Evolutionary conservation across 2,797 vertebrate genomes (phyloP), one percentile per base, ranked within the genome.

Genomic region (Liasis olivaceus): DNA sequence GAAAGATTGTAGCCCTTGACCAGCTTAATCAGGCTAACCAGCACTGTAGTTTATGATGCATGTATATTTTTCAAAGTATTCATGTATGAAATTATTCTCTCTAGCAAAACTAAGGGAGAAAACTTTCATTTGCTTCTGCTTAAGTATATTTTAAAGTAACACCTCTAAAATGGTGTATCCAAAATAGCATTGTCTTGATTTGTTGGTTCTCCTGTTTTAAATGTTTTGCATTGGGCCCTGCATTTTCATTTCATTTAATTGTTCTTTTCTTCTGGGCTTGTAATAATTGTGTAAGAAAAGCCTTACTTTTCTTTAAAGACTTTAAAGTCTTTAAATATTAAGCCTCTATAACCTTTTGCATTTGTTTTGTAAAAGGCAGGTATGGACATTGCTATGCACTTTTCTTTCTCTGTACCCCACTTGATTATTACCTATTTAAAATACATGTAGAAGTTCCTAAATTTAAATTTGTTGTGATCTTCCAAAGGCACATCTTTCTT

Each of bases 191-290:
- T 20, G 64, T 31, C 58, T 94, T 2, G 1, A 26, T 56, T 91
- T 90, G 28, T 91, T 86, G 6, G 0, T 2, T 69, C 89, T 62
- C 87, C 72, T 22, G 85, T 87, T 56, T 91, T 91, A 89, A 13
- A 17, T 11, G 60, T 93, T 91, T 91, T 94, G 42, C 47, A 12
- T 92, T 26, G 89, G 58, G 88, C 81, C 28, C 66, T 63, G 17
- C 36, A 31, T 85, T 56, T 42, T n/a, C 51, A 54, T 17, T 92
- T 69, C 60, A 24, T 81, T 91, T 88, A 93, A 42, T 15, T 15
- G 5, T 2, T 1, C 17, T 60, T 54, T 54, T 22, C n/a, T 15
- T 26, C 62, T 36, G 24, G 47, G 26, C 9, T 59, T 85, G 22
- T 62, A 66, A 9, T n/a, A 26, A 24, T 47, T 28, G 28, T 26